phyloP scores from a whole-genome alignment of 2,797 vertebrate species.

The Oreochromis grahami region DNA sequence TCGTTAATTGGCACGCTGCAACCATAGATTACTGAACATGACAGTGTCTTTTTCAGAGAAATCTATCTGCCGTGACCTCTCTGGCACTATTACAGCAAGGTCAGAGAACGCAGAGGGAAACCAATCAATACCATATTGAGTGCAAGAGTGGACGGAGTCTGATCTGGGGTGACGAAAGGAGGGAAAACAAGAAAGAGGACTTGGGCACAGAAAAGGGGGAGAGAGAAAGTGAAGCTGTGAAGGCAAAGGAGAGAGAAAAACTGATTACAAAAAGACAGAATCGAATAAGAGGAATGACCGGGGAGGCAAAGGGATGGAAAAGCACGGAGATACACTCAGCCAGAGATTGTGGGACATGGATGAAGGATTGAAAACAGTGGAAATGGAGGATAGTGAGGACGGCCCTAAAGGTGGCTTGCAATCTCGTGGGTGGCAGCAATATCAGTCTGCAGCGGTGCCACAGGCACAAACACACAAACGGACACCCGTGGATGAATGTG shows the following conservation, averaged over 20 bases:
- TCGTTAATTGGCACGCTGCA: slow-evolving; percentile 67
- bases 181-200: neutral
- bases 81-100: slow-evolving; percentile 73
- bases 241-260: neutral
- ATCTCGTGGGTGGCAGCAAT: slow-evolving; percentile 33
- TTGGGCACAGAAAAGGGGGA: neutral
- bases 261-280: neutral
- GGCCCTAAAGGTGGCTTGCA: slow-evolving; percentile 30
- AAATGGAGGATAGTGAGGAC: slow-evolving; percentile 10
- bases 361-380: slow-evolving; percentile 21
- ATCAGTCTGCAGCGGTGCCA: slow-evolving; percentile 43
- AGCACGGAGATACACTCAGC: neutral
- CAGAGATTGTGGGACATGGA: neutral
- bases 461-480: slow-evolving; percentile 34
- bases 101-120: slow-evolving; percentile 71
- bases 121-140: slow-evolving; percentile 72
- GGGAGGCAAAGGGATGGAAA: neutral
- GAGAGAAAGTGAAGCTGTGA: neutral
- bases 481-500: neutral
- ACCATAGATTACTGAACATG: slow-evolving; percentile 73
- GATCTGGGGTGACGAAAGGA: slow-evolving; percentile 8
- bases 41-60: slow-evolving; percentile 70
- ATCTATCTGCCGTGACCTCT: slow-evolving; percentile 70
- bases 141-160: slow-evolving; percentile 30
- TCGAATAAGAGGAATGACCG: neutral